Evolutionary conservation across 2,888 invertebrate species (phyloP), one percentile per base, ranked within the genome.

Genomic region (Philonicus albiceps): DNA sequence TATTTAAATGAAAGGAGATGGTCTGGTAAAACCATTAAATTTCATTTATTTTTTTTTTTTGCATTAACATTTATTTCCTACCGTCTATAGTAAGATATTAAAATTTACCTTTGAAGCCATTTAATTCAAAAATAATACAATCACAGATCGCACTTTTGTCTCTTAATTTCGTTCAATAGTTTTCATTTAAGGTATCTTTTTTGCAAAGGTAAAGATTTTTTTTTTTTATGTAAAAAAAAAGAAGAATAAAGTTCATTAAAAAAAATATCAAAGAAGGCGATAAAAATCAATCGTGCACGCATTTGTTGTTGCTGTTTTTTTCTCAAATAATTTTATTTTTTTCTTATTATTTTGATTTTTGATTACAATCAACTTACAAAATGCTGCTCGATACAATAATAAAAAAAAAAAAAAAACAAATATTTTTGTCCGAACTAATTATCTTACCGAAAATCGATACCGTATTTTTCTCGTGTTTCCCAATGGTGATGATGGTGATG

Each of bases 391-490:
- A 86, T 86, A 55, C 64, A 87, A 86, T 43, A 87, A 89, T 88
- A 89, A 88, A 88, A 89, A 89, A 89, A 89, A 87, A 88, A 88
- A 91, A 91, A 91, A 64, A 92, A 85, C 74, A 84, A 81, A 81
- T 83, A 53, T 87, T 90, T 91, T 90, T 92, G 92, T 92, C 92
- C 92, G 92, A 92, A 92, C 92, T 92, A 92, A 92, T 92, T 92
- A 92, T 92, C 92, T 92, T 92, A 92, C 91, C 92, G 92, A 92
- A 92, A 92, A 92, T 91, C 92, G 92, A 92, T 91, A 88, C 92
- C 92, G 92, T 92, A 92, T 92, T 92, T 92, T 92, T 92, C 92
- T 92, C 93, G 92, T 92, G 92, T 92, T 92, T 92, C 90, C 92
- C 91, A 91, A 91, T 90, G 90, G 90, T 91, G 91, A 90, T 91